These are phyloP conservation scores for Odobenus rosmarus DNA, from an alignment of 2,113 vertebrate species.

Conservation along the genomic window DNA sequence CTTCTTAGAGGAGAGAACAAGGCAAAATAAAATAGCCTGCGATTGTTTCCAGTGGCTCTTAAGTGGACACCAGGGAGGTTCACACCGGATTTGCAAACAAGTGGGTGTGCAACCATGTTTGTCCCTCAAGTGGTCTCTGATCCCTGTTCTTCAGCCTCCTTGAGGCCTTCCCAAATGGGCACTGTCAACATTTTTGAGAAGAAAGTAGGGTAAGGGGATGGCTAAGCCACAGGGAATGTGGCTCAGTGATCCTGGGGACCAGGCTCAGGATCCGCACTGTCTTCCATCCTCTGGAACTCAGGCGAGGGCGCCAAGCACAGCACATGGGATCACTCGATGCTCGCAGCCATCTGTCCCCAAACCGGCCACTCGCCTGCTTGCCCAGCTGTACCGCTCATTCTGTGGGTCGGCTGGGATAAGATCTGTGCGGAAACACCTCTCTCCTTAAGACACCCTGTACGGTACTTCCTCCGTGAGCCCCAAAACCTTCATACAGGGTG, in stretches of 20 bases:
- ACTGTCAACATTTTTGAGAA: not conserved
- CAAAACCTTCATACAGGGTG: rapidly evolving
- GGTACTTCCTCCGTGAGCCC: not conserved
- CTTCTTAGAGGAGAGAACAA: not conserved
- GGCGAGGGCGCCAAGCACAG: rapidly evolving
- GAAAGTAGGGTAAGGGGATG: rapidly evolving
- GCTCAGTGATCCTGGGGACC: rapidly evolving
- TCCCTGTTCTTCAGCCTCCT: rapidly evolving
- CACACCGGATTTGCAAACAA: not conserved
- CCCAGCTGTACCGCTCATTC: not conserved
- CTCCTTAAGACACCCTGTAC: too few relatives aligned
- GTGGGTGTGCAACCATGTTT: rapidly evolving
- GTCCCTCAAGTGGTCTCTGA: not conserved
- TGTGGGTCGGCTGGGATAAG: rapidly evolving
- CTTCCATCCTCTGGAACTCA: not conserved
- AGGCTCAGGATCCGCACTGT: rapidly evolving
- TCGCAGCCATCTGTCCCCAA: not conserved
- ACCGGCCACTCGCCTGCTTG: rapidly evolving
- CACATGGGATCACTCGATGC: rapidly evolving
- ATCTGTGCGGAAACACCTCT: rapidly evolving
- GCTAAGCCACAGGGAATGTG: not conserved
- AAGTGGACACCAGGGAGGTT: not conserved
- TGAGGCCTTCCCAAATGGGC: too few relatives aligned
- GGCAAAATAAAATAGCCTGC: too few relatives aligned
- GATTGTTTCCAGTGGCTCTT: not conserved